These are phyloP conservation scores for Galleria mellonella DNA, from an alignment of 1,140 invertebrate species.

Conservation along the genomic window DNA sequence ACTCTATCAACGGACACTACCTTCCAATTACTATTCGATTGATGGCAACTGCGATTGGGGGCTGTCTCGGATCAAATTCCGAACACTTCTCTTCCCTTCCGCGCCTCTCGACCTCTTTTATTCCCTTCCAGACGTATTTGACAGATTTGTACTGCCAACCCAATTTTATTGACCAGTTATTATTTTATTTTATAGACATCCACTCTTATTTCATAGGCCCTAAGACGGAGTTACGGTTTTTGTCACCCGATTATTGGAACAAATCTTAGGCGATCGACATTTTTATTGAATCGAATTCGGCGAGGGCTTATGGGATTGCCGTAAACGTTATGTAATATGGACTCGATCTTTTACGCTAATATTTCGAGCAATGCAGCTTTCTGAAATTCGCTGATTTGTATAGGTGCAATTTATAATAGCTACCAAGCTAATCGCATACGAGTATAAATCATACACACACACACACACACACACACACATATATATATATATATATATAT, in stretches of 20 bases:
- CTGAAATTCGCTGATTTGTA: background rate
- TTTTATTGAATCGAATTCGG: slow-evolving; percentile 60
- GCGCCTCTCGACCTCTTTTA: slow-evolving; percentile 39
- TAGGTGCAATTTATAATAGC: too few relatives aligned
- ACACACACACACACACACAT: too few relatives aligned
- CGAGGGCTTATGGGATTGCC: slow-evolving; percentile 37
- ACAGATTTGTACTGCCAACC: slow-evolving; percentile 50
- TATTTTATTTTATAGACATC: slow-evolving; percentile 70
- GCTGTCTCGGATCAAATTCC: slow-evolving; percentile 59
- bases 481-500: too few relatives aligned
- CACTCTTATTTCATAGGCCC: slow-evolving; percentile 65
- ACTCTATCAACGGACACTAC: slow-evolving; percentile 30
- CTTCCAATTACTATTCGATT: slow-evolving; percentile 63
- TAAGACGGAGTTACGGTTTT: slow-evolving; percentile 60
- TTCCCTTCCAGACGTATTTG: slow-evolving; percentile 50
- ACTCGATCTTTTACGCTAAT: slow-evolving; percentile 16
- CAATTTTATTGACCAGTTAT: slow-evolving; percentile 69
- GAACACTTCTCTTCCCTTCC: slow-evolving; percentile 43
- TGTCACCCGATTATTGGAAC: slow-evolving; percentile 56
- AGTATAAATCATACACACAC: too few relatives aligned
- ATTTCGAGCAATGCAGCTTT: background rate
- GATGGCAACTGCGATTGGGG: slow-evolving; percentile 45
- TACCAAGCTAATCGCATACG: too few relatives aligned
- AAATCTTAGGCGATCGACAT: slow-evolving; percentile 53
- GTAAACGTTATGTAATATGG: slow-evolving; percentile 34